phyloP scores from a whole-genome alignment of 1,140 invertebrate genomes.

The Pachypsylla venusta region DNA sequence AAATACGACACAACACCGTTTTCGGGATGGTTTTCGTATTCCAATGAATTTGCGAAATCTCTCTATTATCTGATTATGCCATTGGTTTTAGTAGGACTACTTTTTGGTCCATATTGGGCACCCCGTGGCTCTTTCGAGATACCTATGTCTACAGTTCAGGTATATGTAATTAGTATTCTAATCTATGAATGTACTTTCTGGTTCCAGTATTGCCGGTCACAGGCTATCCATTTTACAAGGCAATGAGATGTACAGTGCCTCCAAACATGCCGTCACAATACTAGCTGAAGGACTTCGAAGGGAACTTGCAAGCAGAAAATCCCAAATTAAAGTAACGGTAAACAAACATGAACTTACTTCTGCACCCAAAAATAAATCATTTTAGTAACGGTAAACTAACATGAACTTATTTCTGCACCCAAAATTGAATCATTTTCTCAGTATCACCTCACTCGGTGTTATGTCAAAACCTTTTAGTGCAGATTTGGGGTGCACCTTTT shows the following conservation, averaged over 20 bases:
- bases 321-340: slow-evolving; percentile 42
- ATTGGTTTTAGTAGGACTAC: too few species aligned
- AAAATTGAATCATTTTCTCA: too few species aligned
- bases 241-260: slow-evolving; percentile 39
- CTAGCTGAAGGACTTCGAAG: slow-evolving; percentile 40
- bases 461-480: too few species aligned
- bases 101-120: too few species aligned
- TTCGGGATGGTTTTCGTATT: too few species aligned
- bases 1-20: too few species aligned
- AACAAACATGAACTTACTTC: slow-evolving; percentile 29
- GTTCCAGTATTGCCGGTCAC: slow-evolving; percentile 27
- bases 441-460: too few species aligned
- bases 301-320: slow-evolving; percentile 37
- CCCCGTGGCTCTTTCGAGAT: slow-evolving; percentile 19
- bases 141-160: slow-evolving; percentile 40
- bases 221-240: slow-evolving; percentile 19
- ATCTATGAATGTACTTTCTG: slow-evolving; percentile 12
- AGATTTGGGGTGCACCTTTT: too few species aligned
- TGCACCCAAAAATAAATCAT: too few species aligned
- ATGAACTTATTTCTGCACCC: slow-evolving; percentile 27
- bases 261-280: slow-evolving; percentile 40
- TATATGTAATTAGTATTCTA: slow-evolving; percentile 36
- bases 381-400: slow-evolving; percentile 37
- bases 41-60: too few species aligned
- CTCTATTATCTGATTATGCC: too few species aligned